Evolutionary conservation across 2,888 invertebrate genomes (phyloP).

Genomic region (Eristalinus aeneus): DNA sequence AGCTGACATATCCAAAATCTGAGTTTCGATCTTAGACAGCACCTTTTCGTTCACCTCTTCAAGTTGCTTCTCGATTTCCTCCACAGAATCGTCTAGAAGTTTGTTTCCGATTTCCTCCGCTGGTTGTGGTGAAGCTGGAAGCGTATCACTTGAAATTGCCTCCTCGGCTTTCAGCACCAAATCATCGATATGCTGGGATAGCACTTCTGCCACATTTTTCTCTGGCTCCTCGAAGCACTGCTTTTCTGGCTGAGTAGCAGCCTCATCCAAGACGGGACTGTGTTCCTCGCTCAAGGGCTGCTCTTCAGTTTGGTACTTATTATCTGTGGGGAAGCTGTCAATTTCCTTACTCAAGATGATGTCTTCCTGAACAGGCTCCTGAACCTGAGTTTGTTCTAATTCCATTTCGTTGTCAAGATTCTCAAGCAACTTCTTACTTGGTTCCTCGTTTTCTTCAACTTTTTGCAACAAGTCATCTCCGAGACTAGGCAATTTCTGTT

Average conservation of each 20-base stretch:
- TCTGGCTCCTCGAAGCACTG: conserved; percentile 64
- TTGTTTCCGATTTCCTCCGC: conserved; percentile 16
- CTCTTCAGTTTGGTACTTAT: conserved; percentile 31
- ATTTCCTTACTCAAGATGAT: background rate
- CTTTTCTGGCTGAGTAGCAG: conserved; percentile 47
- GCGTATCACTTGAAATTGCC: background rate
- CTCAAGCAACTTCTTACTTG: conserved; percentile 16
- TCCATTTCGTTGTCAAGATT: conserved; percentile 9
- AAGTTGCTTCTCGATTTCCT: conserved; percentile 35
- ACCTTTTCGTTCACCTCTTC: conserved; percentile 41
- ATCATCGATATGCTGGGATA: background rate
- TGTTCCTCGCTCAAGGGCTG: conserved; percentile 3
- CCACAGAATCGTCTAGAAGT: conserved; percentile 19
- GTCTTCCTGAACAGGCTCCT: background rate
- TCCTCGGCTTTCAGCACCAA: conserved; percentile 21
- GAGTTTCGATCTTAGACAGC: conserved; percentile 28
- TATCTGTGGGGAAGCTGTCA: conserved; percentile 5
- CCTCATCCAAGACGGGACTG: conserved; percentile 35
- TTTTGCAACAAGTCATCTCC: background rate
- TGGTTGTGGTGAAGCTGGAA: background rate
- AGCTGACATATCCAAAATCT: conserved; percentile 18
- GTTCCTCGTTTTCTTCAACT: background rate
- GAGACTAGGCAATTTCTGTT: background rate
- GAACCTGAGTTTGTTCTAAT: conserved; percentile 7
- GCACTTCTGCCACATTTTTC: conserved; percentile 17